Evolutionary conservation across 2,797 vertebrate species (phyloP), one percentile per base, ranked within the genome.

Genomic region (Staurois parvus): DNA sequence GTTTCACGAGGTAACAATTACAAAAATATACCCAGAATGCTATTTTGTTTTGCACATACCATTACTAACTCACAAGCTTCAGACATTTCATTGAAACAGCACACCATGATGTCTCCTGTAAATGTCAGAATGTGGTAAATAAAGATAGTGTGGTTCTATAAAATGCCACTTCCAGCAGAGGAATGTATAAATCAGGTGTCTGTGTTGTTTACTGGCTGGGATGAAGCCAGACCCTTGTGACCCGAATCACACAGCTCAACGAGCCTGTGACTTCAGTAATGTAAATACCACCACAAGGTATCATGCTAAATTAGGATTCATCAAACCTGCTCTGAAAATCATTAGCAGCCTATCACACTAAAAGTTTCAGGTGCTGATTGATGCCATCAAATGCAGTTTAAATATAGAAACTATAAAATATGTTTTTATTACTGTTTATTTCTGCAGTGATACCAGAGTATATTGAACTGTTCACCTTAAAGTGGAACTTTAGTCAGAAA

Each of bases 1-100:
- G 88, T 98, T 99, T 90, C 95, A 96, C 96, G 98, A 96, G 85
- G 84, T 92, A 30, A 6, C 19, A 12, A 37, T 83, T 30, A 32
- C 19, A 74, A 24, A 75, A 48, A 48, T 12, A 30, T 11, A 32
- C 1, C 42, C n/a, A 7, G 34, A 12, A 30, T 26, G 24, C 70
- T 2, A 73, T 59, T 28, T 56, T 75, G 10, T 75, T 30, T 45
- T 42, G n/a, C 15, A 48, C 40, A 40, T 13, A 13, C 26, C 0
- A 15, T 28, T 26, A 40, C 28, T 7, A 45, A 12, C 10, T 28
- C 10, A 6, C 64, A 42, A 48, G 24, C 12, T 72, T 12, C 10
- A 15, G 68, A 37, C 7, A 34, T 21, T 34, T 30, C 30, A 30
- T 32, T 6, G 19, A 37, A 72, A 32, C 69, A 40, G 6, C 21